These are phyloP conservation scores for Leptosomus discolor DNA, from an alignment of 2,113 vertebrate species.

Conservation along the genomic window DNA sequence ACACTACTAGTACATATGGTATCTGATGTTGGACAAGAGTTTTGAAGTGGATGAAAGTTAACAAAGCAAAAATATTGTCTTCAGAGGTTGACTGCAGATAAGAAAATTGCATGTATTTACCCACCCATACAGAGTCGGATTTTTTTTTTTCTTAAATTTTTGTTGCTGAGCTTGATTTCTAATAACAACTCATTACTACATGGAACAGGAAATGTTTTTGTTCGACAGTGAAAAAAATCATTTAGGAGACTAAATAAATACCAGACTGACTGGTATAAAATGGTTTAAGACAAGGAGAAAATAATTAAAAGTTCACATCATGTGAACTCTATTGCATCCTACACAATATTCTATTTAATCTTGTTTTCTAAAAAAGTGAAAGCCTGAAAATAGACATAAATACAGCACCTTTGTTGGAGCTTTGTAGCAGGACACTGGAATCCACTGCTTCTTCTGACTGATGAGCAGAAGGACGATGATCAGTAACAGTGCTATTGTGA, in stretches of 20 bases:
- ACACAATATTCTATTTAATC: background rate
- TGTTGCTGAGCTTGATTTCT: background rate
- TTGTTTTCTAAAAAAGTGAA: background rate
- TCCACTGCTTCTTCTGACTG: slow-evolving; percentile 89
- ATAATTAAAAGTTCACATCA: background rate
- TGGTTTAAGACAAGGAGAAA: background rate
- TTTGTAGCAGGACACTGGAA: slow-evolving; percentile 86
- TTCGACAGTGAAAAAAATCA: background rate
- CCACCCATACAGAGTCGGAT: background rate
- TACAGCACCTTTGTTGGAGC: slow-evolving; percentile 82
- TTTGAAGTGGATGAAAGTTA: background rate
- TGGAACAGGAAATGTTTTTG: background rate
- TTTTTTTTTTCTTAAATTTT: background rate
- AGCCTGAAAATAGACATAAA: background rate
- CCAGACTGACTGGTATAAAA: background rate
- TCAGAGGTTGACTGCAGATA: background rate
- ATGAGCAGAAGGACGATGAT: slow-evolving; percentile 80
- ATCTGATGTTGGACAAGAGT: background rate
- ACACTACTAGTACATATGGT: background rate
- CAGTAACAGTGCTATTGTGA: slow-evolving; percentile 77
- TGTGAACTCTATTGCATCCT: background rate
- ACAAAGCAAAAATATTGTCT: background rate
- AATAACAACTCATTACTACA: background rate
- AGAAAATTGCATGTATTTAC: background rate
- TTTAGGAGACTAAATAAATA: background rate